Evolutionary conservation across 2,797 vertebrate genomes (phyloP), one percentile per base, ranked within the genome.

Genomic region (Acanthis flammea): DNA sequence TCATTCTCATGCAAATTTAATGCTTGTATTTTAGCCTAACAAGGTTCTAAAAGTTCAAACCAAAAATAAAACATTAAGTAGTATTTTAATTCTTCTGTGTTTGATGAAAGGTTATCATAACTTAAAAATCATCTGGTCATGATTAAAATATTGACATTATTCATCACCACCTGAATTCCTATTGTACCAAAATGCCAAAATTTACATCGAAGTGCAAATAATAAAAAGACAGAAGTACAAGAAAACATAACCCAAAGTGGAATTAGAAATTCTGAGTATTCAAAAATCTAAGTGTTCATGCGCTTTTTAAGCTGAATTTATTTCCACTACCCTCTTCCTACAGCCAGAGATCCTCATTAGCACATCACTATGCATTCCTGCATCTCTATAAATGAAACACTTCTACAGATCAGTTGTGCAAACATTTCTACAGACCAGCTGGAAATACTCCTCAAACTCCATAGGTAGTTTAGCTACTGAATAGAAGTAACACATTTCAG

Each of bases 391-490:
- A 21, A 19, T 5, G 12, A 86, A 72, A 65, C 7, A 6, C 15
- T 55, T 81, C 10, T 13, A 54, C 5, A 87, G 21, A 68, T 45
- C 4, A 2, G 15, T 14, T 3, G 0, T 10, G 30, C 45, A 75
- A 82, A 78, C 24, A 12, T 9, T 41, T 85, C 13, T 28, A 47
- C 2, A 72, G 21, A 75, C 48, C 5, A 3, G 10, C 3, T 2
- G 0, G 47, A 85, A 89, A 78, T 14, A 39, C 21, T 68, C 30
- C 31, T 68, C 50, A 27, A 85, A 72, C 21, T 72, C 54, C 7
- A 0, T 6, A 45, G 2, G 13, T 4, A 67, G 12, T 16, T 60
- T 17, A 87, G 18, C 6, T 39, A 53, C 27, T 28, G 16, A 42
- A 8, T 9, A 45, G 71, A 75, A 68, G 22, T 19, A 81, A 60